Percentiles rank a stretch among this genome's conserved stretches.
phyloP scores from a whole-genome alignment of 2,797 vertebrate species.

The Centroberyx gerrardi region DNA sequence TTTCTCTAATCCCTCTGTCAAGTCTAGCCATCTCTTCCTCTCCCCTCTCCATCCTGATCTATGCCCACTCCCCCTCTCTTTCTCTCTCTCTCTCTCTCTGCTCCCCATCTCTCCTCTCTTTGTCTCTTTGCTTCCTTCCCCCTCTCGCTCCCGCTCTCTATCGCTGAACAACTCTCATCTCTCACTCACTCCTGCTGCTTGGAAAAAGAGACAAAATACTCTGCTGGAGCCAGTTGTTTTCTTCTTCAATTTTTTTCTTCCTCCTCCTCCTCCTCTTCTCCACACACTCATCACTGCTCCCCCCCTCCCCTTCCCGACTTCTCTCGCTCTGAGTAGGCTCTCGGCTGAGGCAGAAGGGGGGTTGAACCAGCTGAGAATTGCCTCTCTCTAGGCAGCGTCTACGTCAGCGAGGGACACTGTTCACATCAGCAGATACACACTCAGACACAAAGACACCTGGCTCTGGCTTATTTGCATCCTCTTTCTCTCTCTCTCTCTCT shows the following conservation, averaged over 20 bases:
- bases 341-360: slow-evolving; percentile 38
- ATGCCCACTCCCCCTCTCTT: neutral
- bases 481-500: slow-evolving; percentile 13
- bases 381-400: slow-evolving; percentile 66
- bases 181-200: slow-evolving; percentile 19
- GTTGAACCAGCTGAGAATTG: slow-evolving; percentile 62
- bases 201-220: slow-evolving; percentile 8
- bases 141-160: neutral
- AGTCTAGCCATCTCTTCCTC: neutral
- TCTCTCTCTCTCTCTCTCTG: neutral
- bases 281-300: slow-evolving; percentile 52
- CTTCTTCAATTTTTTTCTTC: slow-evolving; percentile 16
- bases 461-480: slow-evolving; percentile 63
- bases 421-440: slow-evolving; percentile 71
- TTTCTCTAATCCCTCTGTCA: neutral
- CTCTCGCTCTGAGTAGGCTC: slow-evolving; percentile 61
- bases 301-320: slow-evolving; percentile 14
- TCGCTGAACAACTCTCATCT: slow-evolving; percentile 15
- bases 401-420: slow-evolving; percentile 72
- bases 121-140: neutral
- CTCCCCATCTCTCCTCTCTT: neutral
- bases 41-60: neutral
- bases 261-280: slow-evolving; percentile 32
- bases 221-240: slow-evolving; percentile 38
- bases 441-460: slow-evolving; percentile 82